Base-by-base conservation (phyloP, 2,888 invertebrate species). In the Drosophila engyochracea region DNA sequence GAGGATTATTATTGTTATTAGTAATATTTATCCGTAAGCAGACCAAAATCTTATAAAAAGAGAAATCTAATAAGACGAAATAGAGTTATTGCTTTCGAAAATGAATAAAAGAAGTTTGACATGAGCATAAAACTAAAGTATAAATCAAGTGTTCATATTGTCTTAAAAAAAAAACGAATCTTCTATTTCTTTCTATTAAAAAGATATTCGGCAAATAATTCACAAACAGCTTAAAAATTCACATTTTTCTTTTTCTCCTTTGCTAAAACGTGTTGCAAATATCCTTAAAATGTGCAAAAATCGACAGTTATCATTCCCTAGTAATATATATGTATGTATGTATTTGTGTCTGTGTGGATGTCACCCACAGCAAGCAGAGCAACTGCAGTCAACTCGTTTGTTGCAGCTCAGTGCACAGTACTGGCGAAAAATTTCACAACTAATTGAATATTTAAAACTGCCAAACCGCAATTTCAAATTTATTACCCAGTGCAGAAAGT, bases 381-480 rank as follows among this genome's bases (percentile, higher is more conserved):
- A 41, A 66, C 44, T 44, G 63, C 76, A 66, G 62, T 69, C 79
- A 49, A 44, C 76, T 75, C 61, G 76, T 75, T 75, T 70, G 76
- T 65, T 70, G 64, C 70, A 70, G 47, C 53, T 66, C 70, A 70
- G 70, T 57, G 67, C 64, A 54, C 62, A 33, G 64, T 71, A 63
- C 52, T 66, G 69, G 83, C 69, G 85, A 86, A 83, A 90, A 88
- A 90, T 89, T 90, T 86, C 78, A 90, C 89, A 91, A 91, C 91
- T 91, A 91, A 91, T 91, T 91, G 91, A 91, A 91, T 88, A 88
- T 91, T 91, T 91, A 90, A 91, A 91, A 91, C 89, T 85, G 91
- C 82, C 82, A 90, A 91, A 85, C 91, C 91, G 83, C 91, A 91
- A 91, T 91, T 91, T 91, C 88, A 91, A 91, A 91, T 91, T 91